A percentile compares a stretch with the other conserved stretches of the same genome.
These are phyloP conservation scores for Agonum fuliginosum DNA, from an alignment of 2,888 invertebrate species.

Conservation along the genomic window DNA sequence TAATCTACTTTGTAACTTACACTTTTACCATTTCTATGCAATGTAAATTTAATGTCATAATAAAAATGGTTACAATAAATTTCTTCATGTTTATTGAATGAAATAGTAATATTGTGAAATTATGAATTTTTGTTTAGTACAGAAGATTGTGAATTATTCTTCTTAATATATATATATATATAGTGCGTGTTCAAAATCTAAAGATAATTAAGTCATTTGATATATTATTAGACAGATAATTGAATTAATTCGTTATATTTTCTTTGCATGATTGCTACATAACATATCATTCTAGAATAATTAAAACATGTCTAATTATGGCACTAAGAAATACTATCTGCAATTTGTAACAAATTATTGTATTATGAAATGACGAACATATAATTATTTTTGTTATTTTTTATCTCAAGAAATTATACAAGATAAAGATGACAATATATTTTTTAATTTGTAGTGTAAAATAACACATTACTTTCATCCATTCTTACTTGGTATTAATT, in stretches of 20 bases:
- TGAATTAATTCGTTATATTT: slow-evolving; percentile 29
- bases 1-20: neutral
- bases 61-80: slow-evolving; percentile 10
- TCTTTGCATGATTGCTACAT: neutral
- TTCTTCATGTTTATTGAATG: neutral
- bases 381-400: neutral
- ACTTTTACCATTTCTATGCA: slow-evolving; percentile 14
- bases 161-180: slow-evolving; percentile 13
- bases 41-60: neutral
- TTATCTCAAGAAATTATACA: no score
- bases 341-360: slow-evolving; percentile 4
- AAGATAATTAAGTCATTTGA: neutral
- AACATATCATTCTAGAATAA: neutral
- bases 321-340: neutral
- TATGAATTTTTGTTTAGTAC: neutral
- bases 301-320: neutral
- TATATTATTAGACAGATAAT: neutral
- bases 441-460: no score
- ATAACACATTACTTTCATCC: no score
- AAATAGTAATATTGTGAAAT: no score
- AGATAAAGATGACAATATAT: no score
- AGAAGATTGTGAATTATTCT: neutral
- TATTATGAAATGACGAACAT: neutral
- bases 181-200: slow-evolving; percentile 10
- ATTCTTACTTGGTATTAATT: no score